Evolutionary conservation across 2,888 invertebrate species (phyloP).

Genomic region (Leucoma salicis): DNA sequence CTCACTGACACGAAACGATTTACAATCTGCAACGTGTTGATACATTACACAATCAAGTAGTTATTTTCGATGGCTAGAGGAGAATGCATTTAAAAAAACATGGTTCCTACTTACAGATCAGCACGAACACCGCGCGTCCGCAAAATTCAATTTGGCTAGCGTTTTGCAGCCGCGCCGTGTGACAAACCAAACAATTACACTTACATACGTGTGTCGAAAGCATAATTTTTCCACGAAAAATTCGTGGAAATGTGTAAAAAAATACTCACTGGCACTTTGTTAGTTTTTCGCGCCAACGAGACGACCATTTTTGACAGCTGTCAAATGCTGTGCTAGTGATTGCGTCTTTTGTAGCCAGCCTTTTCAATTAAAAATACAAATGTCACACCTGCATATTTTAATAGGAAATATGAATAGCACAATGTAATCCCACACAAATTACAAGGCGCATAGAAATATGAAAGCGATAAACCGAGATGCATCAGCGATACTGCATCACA

Average conservation of each 20-base stretch:
- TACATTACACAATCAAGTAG: conserved; percentile 33
- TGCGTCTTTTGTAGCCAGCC: conserved; percentile 59
- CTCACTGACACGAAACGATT: conserved; percentile 33
- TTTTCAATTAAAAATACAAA: conserved; percentile 23
- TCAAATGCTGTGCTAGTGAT: conserved; percentile 62
- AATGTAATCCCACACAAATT: conserved; percentile 73
- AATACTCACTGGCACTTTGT: conserved; percentile 57
- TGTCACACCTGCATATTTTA: conserved; percentile 39
- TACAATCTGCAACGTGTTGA: conserved; percentile 25
- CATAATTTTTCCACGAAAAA: conserved; percentile 73
- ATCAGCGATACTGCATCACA: conserved; percentile 66
- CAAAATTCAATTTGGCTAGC: conserved; percentile 73
- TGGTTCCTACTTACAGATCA: conserved; percentile 56
- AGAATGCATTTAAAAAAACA: conserved; percentile 32
- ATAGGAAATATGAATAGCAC: conserved; percentile 60
- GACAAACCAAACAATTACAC: conserved; percentile 80
- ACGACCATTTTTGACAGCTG: conserved; percentile 76
- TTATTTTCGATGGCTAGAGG: conserved; percentile 28
- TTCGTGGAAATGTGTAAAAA: conserved; percentile 62
- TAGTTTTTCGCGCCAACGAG: conserved; percentile 72
- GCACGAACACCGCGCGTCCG: conserved; percentile 53
- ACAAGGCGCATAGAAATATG: conserved; percentile 59
- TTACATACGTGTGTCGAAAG: conserved; percentile 67
- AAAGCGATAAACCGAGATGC: conserved; percentile 72
- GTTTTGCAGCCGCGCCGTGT: conserved; percentile 55